A percentile compares a stretch with the other conserved stretches of the same genome.
Conservation (phyloP, 2,888 invertebrate species). For the Dryobotodes eremita region DNA sequence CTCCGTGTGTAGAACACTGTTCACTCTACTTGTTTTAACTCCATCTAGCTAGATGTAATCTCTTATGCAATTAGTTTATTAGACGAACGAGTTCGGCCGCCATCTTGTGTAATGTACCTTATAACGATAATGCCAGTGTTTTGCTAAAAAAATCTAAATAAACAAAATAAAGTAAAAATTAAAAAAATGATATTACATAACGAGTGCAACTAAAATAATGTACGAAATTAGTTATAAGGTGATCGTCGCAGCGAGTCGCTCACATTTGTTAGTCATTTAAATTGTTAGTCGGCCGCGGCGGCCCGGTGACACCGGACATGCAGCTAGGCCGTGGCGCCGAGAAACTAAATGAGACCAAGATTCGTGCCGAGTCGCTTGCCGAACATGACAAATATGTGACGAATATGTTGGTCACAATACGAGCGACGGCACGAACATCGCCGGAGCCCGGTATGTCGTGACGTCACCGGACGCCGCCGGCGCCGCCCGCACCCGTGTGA, state of each 20-base stretch:
- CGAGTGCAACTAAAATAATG: constrained; percentile 82
- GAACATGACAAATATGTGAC: constrained; percentile 39
- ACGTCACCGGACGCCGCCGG: constrained; percentile 29
- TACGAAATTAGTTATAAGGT: constrained; percentile 71
- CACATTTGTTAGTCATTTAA: constrained; percentile 52
- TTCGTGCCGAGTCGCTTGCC: neutral
- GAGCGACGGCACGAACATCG: constrained; percentile 1
- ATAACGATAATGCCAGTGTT: constrained; percentile 66
- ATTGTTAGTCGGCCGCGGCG: constrained; percentile 46
- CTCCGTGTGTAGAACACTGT: constrained; percentile 12
- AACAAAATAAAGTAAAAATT: constrained; percentile 71
- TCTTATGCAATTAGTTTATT: constrained; percentile 52
- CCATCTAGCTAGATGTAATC: constrained; percentile 52
- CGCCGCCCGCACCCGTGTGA: constrained; percentile 19
- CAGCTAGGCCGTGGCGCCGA: neutral
- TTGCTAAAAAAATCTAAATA: constrained; percentile 68
- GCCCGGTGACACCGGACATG: neutral
- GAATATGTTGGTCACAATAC: constrained; percentile 44
- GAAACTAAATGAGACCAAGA: neutral
- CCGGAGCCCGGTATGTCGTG: neutral
- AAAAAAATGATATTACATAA: constrained; percentile 71
- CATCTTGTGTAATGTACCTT: constrained; percentile 59
- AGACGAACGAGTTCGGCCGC: constrained; percentile 57
- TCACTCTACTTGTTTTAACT: constrained; percentile 27
- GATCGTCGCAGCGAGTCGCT: constrained; percentile 63